These are phyloP conservation scores for Notodromas monacha DNA, from an alignment of 2,888 invertebrate genomes.

Conservation along the genomic window DNA sequence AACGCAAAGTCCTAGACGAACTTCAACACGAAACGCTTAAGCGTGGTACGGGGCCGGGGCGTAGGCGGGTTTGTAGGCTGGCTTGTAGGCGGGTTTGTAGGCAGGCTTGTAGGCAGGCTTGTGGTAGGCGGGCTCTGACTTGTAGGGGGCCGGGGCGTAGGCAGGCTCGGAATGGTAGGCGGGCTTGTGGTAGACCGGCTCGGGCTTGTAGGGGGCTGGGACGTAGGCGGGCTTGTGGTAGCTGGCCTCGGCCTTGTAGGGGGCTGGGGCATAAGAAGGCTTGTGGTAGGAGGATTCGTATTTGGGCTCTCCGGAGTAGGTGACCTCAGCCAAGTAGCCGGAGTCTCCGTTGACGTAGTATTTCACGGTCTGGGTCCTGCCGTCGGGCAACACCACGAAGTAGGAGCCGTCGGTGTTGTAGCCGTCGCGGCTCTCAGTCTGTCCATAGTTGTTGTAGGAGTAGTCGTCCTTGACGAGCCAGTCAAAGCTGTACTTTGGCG, in stretches of 20 bases:
- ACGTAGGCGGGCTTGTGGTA: not conserved
- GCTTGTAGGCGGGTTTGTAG: conserved; percentile 4
- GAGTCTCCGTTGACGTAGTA: not conserved
- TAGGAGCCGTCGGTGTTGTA: not conserved
- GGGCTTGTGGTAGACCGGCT: not conserved
- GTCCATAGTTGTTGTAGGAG: not conserved
- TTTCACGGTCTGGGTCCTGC: not conserved
- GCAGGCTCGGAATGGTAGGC: not conserved
- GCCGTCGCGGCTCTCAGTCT: not conserved
- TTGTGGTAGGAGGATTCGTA: conserved; percentile 1
- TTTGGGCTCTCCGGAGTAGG: not conserved
- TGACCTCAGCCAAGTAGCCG: not conserved
- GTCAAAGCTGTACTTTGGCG: not conserved
- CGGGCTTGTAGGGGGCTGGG: too few species aligned
- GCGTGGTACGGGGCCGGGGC: not conserved
- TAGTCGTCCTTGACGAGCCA: not conserved
- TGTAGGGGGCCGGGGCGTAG: conserved; percentile 1
- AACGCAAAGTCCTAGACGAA: too few species aligned
- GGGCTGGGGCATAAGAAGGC: conserved; percentile 1
- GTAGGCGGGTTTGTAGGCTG: conserved; percentile 4
- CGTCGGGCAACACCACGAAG: not conserved
- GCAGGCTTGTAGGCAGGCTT: not conserved
- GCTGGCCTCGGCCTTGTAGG: not conserved
- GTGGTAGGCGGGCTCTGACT: too few species aligned
- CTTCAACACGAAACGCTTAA: too few species aligned